These are phyloP conservation scores for Lates calcarifer DNA, from an alignment of 2,113 vertebrate genomes.

Conservation along the genomic window DNA sequence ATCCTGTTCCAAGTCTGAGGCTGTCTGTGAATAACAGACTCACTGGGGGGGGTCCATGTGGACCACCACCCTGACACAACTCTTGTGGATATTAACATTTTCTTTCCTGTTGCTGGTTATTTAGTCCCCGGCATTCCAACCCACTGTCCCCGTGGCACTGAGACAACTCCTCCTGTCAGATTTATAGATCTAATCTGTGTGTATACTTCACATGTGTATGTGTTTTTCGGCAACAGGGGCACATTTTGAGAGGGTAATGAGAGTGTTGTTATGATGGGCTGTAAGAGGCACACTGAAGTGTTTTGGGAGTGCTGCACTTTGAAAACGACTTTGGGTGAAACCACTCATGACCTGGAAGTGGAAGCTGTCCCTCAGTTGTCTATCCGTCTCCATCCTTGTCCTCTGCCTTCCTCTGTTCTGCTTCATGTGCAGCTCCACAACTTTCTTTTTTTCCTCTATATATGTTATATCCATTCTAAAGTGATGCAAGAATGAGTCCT, in stretches of 20 bases:
- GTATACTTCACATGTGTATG: slow-evolving; percentile 2
- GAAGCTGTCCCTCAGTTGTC: slow-evolving; percentile 43
- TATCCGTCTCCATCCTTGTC: slow-evolving; percentile 20
- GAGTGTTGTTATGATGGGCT: slow-evolving; percentile 51
- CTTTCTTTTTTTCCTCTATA: not conserved
- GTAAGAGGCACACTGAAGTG: slow-evolving; percentile 38
- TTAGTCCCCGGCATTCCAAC: slow-evolving; percentile 63
- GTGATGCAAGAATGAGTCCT: no score
- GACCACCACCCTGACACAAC: slow-evolving; percentile 55
- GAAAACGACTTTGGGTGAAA: slow-evolving; percentile 42
- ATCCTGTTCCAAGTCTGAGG: not conserved
- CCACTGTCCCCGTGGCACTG: slow-evolving; percentile 60
- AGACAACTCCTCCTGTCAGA: slow-evolving; percentile 73
- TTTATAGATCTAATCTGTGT: slow-evolving; percentile 55
- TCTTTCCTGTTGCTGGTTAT: slow-evolving; percentile 66
- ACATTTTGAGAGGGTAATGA: slow-evolving; percentile 61
- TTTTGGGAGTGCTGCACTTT: slow-evolving; percentile 30
- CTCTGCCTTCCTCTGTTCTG: slow-evolving; percentile 9
- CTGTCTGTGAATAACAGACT: slow-evolving; percentile 61
- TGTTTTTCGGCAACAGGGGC: slow-evolving; percentile 35
- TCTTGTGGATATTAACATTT: slow-evolving; percentile 71
- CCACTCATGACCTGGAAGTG: slow-evolving; percentile 22
- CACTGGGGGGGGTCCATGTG: slow-evolving; percentile 58
- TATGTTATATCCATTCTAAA: no score
- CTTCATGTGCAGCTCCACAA: not conserved